These are phyloP conservation scores for Raphicerus campestris DNA, from an alignment of 2,113 vertebrate genomes.

Conservation along the genomic window DNA sequence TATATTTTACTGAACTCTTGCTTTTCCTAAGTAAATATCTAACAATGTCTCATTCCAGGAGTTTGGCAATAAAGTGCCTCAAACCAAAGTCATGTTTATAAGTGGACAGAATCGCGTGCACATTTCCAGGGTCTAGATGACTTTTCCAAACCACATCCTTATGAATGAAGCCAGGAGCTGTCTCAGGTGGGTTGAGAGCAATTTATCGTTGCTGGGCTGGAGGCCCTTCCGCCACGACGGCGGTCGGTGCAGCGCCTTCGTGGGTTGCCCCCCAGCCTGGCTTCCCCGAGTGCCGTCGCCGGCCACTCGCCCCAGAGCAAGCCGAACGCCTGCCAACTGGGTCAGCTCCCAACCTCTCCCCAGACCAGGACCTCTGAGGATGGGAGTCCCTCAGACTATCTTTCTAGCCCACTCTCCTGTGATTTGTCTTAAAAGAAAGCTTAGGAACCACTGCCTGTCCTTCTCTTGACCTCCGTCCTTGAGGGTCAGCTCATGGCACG, in stretches of 20 bases:
- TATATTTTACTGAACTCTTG: neutral
- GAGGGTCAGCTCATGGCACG: neutral
- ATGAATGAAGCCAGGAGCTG: neutral
- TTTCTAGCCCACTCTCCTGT: neutral
- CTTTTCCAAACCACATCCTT: neutral
- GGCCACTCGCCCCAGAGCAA: rapidly evolving
- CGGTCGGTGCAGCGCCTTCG: rapidly evolving
- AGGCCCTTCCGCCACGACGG: neutral
- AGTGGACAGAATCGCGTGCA: neutral
- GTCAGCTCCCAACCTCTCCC: neutral
- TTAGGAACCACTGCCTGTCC: neutral
- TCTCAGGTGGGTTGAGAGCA: neutral
- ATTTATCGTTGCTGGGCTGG: neutral
- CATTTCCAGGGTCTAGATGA: rapidly evolving
- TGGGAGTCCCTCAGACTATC: rapidly evolving
- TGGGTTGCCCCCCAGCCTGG: rapidly evolving
- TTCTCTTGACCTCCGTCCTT: neutral
- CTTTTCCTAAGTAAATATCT: neutral
- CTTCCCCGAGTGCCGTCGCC: neutral
- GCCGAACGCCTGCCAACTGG: rapidly evolving
- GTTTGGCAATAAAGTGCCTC: neutral
- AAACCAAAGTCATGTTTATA: neutral
- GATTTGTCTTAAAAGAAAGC: neutral
- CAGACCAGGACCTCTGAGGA: neutral
- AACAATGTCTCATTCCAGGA: neutral